These are phyloP conservation scores for Saturnia pavonia DNA, from an alignment of 2,888 invertebrate genomes.

Conservation along the genomic window DNA sequence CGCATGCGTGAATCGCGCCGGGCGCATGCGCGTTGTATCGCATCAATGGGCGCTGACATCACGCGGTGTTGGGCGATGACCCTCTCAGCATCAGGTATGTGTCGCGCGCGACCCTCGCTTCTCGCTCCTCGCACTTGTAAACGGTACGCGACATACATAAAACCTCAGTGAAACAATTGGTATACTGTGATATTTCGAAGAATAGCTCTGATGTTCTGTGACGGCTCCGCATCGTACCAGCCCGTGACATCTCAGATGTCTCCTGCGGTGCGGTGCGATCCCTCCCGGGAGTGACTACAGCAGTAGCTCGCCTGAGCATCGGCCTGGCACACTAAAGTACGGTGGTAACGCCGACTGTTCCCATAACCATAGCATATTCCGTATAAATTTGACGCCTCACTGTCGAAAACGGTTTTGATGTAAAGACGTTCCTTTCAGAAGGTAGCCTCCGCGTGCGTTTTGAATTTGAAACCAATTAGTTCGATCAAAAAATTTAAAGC, in stretches of 20 bases:
- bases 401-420: neutral
- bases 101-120: constrained; percentile 18
- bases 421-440: neutral
- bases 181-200: neutral
- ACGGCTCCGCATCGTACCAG: neutral
- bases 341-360: neutral
- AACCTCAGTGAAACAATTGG: neutral
- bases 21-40: constrained; percentile 38
- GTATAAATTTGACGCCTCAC: neutral
- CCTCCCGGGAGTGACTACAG: neutral
- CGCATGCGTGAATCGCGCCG: constrained; percentile 24
- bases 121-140: neutral
- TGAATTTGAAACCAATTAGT: neutral
- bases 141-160: neutral
- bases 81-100: constrained; percentile 32
- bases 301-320: neutral
- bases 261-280: neutral
- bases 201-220: neutral
- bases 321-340: neutral
- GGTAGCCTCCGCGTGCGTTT: neutral
- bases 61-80: constrained; percentile 35
- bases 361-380: neutral
- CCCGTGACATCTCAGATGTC: neutral
- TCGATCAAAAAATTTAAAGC: too few relatives aligned
- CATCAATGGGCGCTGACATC: constrained; percentile 35